Evolutionary conservation across 2,113 vertebrate species (phyloP).

Genomic region (Oryzias celebensis): DNA sequence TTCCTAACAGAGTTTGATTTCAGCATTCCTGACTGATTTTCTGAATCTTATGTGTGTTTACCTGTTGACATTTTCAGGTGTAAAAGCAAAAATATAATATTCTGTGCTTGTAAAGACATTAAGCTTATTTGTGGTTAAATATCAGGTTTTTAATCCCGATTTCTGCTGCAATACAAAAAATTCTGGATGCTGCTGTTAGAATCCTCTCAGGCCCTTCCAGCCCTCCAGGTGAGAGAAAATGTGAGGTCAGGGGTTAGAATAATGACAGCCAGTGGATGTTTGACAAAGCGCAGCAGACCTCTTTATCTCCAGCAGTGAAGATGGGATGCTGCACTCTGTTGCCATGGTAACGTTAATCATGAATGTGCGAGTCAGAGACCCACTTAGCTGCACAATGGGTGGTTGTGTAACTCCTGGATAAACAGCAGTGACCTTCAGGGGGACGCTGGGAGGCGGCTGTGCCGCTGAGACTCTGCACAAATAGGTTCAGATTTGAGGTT

Average conservation of each 20-base stretch:
- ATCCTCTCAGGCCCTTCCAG: too few relatives aligned
- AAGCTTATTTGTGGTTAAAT: too few relatives aligned
- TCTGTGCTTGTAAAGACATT: too few relatives aligned
- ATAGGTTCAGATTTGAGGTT: neutral
- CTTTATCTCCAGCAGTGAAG: neutral
- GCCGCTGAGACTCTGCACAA: neutral
- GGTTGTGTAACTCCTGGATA: slow-evolving; percentile 41
- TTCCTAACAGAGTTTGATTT: too few relatives aligned
- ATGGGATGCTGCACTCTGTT: slow-evolving; percentile 46
- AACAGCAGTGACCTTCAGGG: slow-evolving; percentile 44
- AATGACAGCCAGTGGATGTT: slow-evolving; percentile 1
- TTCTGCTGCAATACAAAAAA: too few relatives aligned
- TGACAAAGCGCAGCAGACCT: slow-evolving; percentile 16
- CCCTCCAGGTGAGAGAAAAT: neutral
- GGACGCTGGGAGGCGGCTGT: neutral
- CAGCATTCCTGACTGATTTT: too few relatives aligned
- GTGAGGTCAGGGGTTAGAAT: slow-evolving; percentile 19
- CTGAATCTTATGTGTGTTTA: too few relatives aligned
- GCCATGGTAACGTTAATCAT: slow-evolving; percentile 44
- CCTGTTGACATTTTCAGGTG: too few relatives aligned
- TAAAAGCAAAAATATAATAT: too few relatives aligned
- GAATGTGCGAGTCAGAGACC: slow-evolving; percentile 24
- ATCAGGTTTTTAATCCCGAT: too few relatives aligned
- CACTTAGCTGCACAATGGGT: slow-evolving; percentile 49
- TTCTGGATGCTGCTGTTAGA: too few relatives aligned